Base-by-base conservation (phyloP, 2,113 vertebrate species). In the Zosterops hypoxanthus region DNA sequence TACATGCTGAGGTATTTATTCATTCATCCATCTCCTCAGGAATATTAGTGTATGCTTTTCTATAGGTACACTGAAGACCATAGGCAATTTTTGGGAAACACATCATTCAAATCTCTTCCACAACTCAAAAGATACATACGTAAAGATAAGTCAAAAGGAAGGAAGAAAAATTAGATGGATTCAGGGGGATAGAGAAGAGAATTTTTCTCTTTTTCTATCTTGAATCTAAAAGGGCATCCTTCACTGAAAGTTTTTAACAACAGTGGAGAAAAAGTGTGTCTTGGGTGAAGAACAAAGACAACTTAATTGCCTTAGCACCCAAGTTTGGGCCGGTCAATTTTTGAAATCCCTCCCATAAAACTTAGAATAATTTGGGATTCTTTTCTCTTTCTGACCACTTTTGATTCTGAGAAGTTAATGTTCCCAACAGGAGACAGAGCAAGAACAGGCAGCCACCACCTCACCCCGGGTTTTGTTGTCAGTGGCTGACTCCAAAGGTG, bases 181-280 rank as follows among this genome's bases (percentile, higher is more conserved):
- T 22, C 42, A 86, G 11, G 26, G 47, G 76, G 36, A 73, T 3
- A 80, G n/a, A 86, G 73, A 5, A 82, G 21, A 56, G 6, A 28
- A 19, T 28, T 81, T 78, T 93, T 90, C 8, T 63, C 26, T 72
- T 47, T 2, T 70, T 93, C 56, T 73, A 10, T 80, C 47, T 83
- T 81, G 23, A 86, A 55, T 82, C 12, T 34, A 47, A 56, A 88
- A 75, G 11, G 16, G 22, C 6, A 84, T 50, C 29, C 22, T 75
- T 79, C 34, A 39, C 26, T 53, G 56, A 47, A 85, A 19, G 2
- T 33, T 93, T 91, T 79, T 65, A 72, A 72, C 26, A 82, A 28
- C 34, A 33, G 23, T 1, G 1, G 28, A 76, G 60, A 47, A 79
- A 79, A 79, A n/a, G 1, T 0, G 0, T 82, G 12, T 65, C 39